phyloP scores from a whole-genome alignment of 2,888 invertebrate genomes.

The Cremastobaeus sp. region DNA sequence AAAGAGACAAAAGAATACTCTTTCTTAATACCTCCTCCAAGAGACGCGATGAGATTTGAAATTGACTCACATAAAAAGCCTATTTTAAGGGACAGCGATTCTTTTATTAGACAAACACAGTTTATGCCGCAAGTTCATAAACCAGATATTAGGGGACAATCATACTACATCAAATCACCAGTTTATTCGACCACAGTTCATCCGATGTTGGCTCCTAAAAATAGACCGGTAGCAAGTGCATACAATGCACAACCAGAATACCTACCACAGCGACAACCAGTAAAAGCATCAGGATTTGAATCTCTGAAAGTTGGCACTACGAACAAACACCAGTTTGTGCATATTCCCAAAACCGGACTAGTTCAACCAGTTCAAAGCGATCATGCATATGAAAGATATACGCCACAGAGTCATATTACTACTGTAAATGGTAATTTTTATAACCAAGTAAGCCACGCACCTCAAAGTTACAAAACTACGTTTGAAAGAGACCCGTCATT shows the following conservation, averaged over 20 bases:
- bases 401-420: conserved; percentile 53
- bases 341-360: conserved; percentile 62
- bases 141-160: conserved; percentile 64
- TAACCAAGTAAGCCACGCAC: conserved; percentile 70
- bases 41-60: conserved; percentile 72
- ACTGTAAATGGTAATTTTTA: conserved; percentile 65
- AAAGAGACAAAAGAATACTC: conserved; percentile 73
- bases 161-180: conserved; percentile 67
- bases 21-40: conserved; percentile 73
- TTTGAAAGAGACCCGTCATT: conserved; percentile 73
- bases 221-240: conserved; percentile 61
- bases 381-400: conserved; percentile 64
- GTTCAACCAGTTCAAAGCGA: conserved; percentile 56
- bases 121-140: conserved; percentile 64
- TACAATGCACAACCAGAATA: conserved; percentile 60
- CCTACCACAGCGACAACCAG: conserved; percentile 63
- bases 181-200: conserved; percentile 59
- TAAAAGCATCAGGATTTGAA: conserved; percentile 66
- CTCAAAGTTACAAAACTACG: conserved; percentile 67
- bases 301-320: conserved; percentile 63
- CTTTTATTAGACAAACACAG: conserved; percentile 68
- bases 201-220: conserved; percentile 62
- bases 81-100: conserved; percentile 67
- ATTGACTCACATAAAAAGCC: conserved; percentile 70
- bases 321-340: conserved; percentile 64